phyloP scores from a whole-genome alignment of 2,113 vertebrate genomes.

The Nesoenas mayeri region DNA sequence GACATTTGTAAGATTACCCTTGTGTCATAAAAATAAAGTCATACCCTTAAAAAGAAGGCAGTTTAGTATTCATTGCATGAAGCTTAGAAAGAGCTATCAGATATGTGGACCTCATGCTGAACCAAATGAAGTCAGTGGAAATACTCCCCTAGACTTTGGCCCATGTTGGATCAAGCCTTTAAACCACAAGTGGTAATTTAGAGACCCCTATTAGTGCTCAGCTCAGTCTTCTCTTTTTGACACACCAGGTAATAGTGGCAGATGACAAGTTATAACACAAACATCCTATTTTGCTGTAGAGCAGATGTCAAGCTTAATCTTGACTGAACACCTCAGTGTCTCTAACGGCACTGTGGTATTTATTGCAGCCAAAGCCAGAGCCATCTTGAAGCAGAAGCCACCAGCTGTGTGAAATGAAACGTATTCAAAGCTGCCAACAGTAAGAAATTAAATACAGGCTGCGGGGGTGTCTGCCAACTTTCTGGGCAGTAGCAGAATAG shows the following conservation, averaged over 20 bases:
- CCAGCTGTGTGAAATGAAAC: conserved; percentile 47
- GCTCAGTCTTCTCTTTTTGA: background rate
- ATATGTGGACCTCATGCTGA: background rate
- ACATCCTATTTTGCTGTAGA: background rate
- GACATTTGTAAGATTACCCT: background rate
- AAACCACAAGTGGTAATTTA: background rate
- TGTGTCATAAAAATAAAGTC: background rate
- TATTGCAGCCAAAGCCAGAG: background rate
- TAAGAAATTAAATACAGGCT: conserved; percentile 51
- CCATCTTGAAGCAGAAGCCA: background rate
- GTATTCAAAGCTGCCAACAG: conserved; percentile 31
- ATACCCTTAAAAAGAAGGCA: background rate
- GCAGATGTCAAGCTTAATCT: conserved; percentile 35
- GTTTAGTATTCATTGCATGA: background rate
- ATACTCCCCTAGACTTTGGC: background rate
- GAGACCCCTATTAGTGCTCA: background rate
- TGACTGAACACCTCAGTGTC: background rate
- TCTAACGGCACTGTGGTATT: background rate
- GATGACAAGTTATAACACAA: conserved; percentile 18
- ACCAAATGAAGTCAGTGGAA: background rate
- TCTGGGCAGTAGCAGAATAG: background rate
- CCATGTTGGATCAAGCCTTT: background rate
- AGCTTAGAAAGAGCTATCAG: background rate
- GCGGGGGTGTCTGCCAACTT: background rate
- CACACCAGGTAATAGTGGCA: background rate